Conservation (phyloP, 2,888 invertebrate genomes). For the Acanthosepion esculentum region DNA sequence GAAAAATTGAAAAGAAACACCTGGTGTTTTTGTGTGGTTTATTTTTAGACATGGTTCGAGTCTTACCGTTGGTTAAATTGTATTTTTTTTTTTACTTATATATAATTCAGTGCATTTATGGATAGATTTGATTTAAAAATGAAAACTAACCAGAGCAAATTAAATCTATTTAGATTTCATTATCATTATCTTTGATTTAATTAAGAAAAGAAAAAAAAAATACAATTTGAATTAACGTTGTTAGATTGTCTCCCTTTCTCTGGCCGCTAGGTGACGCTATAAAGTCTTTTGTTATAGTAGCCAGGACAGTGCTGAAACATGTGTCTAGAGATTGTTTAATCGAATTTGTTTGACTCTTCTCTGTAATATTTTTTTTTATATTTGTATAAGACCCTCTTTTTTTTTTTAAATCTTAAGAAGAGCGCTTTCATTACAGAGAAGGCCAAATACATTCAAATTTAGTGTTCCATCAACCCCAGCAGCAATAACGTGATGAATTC, state of each 20-base stretch:
- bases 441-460: background rate
- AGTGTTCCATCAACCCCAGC: background rate
- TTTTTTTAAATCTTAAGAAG: background rate
- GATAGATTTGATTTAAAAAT: too few species aligned
- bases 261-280: background rate
- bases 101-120: too few species aligned
- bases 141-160: too few species aligned
- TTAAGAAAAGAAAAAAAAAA: too few species aligned
- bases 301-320: background rate
- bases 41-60: too few species aligned
- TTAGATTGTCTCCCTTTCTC: background rate
- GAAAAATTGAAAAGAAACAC: too few species aligned
- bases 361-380: background rate
- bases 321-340: background rate
- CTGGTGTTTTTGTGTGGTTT: too few species aligned
- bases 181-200: too few species aligned
- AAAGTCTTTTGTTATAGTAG: constrained; percentile 22
- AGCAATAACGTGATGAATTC: constrained; percentile 38
- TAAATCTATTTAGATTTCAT: too few species aligned
- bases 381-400: background rate
- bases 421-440: background rate
- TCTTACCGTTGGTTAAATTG: too few species aligned
- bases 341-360: constrained; percentile 15
- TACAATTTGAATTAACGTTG: background rate
- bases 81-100: too few species aligned